These are phyloP conservation scores for Exaiptasia diaphana DNA, from an alignment of 64 coral and sea anemone genomes.

Conservation along the genomic window DNA sequence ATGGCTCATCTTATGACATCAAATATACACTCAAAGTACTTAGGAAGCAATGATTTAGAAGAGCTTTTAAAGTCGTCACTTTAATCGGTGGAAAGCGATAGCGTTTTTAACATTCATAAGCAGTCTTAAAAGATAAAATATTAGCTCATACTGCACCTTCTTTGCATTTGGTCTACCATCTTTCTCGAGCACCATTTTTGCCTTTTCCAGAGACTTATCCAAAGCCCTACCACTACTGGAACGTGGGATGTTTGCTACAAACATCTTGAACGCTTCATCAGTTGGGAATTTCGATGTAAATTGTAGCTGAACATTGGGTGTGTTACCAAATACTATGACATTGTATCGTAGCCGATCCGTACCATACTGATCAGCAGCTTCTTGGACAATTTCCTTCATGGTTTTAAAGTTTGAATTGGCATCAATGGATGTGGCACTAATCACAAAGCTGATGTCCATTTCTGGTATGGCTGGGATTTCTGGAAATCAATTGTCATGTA, in stretches of 20 bases:
- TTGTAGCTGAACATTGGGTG: slow-evolving; percentile 3
- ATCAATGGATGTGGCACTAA: slow-evolving; percentile 45
- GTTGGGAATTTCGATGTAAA: slow-evolving; percentile 3
- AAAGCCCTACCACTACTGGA: background rate
- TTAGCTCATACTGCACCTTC: too few relatives aligned
- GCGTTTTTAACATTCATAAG: too few relatives aligned
- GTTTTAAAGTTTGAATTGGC: slow-evolving; percentile 34
- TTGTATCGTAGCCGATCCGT: slow-evolving; percentile 33
- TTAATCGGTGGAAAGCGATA: too few relatives aligned
- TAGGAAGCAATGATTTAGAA: background rate
- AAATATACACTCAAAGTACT: background rate
- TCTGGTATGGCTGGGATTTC: slow-evolving; percentile 54
- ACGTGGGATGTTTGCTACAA: slow-evolving; percentile 2
- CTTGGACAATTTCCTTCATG: slow-evolving; percentile 62
- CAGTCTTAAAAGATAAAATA: too few relatives aligned
- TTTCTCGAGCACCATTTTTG: slow-evolving; percentile 5
- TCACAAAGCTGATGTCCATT: slow-evolving; percentile 72
- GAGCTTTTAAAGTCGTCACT: background rate
- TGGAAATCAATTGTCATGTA: slow-evolving; percentile 15
- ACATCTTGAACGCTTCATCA: slow-evolving; percentile 19
- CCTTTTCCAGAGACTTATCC: background rate
- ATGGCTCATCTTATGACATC: too few relatives aligned
- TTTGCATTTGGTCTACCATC: slow-evolving; percentile 28
- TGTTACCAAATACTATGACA: slow-evolving; percentile 43
- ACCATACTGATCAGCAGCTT: slow-evolving; percentile 58